Evolutionary conservation across 2,888 invertebrate species (phyloP).

Genomic region (Emmelina monodactyla): DNA sequence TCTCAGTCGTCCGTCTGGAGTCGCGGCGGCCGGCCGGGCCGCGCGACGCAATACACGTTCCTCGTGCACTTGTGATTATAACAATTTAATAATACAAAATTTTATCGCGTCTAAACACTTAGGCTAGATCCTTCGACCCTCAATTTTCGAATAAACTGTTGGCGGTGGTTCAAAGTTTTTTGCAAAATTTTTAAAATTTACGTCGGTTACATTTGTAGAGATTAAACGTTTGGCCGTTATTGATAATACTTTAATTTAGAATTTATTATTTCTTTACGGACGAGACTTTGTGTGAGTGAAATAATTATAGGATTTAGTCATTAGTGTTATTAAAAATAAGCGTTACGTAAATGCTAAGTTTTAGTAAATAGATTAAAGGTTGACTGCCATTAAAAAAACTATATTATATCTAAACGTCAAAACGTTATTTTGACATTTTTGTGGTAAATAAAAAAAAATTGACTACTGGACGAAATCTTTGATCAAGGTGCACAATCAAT

Average conservation of each 20-base stretch:
- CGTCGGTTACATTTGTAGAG: slow-evolving; percentile 60
- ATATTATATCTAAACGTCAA: no score
- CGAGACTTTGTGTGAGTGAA: slow-evolving; percentile 41
- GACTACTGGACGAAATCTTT: no score
- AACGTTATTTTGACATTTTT: no score
- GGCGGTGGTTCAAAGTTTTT: slow-evolving; percentile 50
- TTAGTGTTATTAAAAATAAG: slow-evolving; percentile 26
- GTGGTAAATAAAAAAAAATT: no score
- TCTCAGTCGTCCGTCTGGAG: slow-evolving; percentile 66
- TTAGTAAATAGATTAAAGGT: no score
- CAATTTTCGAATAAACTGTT: slow-evolving; percentile 50
- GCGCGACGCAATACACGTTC: slow-evolving; percentile 64
- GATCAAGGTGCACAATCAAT: no score
- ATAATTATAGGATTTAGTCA: slow-evolving; percentile 29
- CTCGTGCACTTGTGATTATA: slow-evolving; percentile 67
- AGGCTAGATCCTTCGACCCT: slow-evolving; percentile 47
- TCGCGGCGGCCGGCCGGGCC: slow-evolving; percentile 65
- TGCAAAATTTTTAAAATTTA: slow-evolving; percentile 63
- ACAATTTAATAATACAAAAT: slow-evolving; percentile 51
- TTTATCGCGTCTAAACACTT: slow-evolving; percentile 54
- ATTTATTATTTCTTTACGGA: slow-evolving; percentile 46
- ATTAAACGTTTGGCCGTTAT: slow-evolving; percentile 58
- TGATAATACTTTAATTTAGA: slow-evolving; percentile 51
- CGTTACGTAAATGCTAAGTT: slow-evolving; percentile 47
- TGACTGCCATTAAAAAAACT: slow-evolving; percentile 40